Evolutionary conservation across 2,113 vertebrate genomes (phyloP).

Genomic region (Peromyscus californicus): DNA sequence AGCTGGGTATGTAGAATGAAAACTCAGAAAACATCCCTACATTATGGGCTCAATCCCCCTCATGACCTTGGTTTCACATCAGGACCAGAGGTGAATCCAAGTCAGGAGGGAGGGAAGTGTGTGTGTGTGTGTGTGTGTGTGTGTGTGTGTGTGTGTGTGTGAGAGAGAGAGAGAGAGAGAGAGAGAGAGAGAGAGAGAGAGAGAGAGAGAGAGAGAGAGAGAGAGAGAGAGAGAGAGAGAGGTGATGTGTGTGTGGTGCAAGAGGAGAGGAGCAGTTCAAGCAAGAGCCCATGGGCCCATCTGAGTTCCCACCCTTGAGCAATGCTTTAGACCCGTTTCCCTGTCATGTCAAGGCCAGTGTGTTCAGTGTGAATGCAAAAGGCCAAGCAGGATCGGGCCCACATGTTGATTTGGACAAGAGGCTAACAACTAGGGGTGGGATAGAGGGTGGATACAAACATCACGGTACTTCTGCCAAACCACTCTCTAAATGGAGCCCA

Average conservation of each 20-base stretch:
- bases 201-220: too few species aligned
- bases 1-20: constrained; percentile 68
- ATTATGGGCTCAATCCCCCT: not conserved
- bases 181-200: too few species aligned
- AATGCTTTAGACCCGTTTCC: not conserved
- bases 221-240: too few species aligned
- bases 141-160: too few species aligned
- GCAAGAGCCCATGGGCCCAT: not conserved
- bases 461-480: not conserved
- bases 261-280: too few species aligned
- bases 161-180: too few species aligned
- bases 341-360: not conserved
- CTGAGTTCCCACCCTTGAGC: not conserved
- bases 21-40: constrained; percentile 16
- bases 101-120: not conserved
- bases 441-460: not conserved
- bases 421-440: not conserved
- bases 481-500: not conserved
- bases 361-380: not conserved
- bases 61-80: not conserved
- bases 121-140: too few species aligned
- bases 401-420: not conserved
- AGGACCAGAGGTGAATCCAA: not conserved
- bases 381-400: not conserved
- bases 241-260: not conserved